Base-by-base conservation (phyloP, 2,113 vertebrate genomes). In the Agapornis roseicollis region DNA sequence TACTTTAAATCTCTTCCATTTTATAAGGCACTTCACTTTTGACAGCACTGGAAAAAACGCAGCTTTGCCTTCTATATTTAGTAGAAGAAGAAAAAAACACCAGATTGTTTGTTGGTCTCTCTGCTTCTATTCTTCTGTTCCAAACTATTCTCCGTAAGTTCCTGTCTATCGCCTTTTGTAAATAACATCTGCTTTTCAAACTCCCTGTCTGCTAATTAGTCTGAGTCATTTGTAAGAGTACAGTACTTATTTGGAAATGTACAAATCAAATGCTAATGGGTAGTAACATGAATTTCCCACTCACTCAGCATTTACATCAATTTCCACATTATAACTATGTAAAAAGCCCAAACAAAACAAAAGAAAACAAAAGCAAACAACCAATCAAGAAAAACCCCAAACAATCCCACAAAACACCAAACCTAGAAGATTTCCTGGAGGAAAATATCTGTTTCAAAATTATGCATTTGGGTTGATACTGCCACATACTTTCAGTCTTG, bases 181-280 rank as follows among this genome's bases (percentile, higher is more conserved):
- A 96, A 97, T 97, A 97, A 96, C 95, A 97, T 95, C 94, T 97
- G 97, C 82, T 96, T 97, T 95, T 93, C 68, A 90, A 95, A 94
- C 74, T 96, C 83, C 69, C 50, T 70, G 60, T 95, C 93, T 94
- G 65, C 80, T 96, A 94, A 97, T 96, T 95, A 97, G 72, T 80
- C 83, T 73, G 80, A 86, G 85, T 92, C 4, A 0, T 85, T 95
- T 97, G 41, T 72, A 82, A 79, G 41, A 73, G 56, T 58, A 55
- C 28, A 63, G 65, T 44, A 86, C 39, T 91, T 92, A 86, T 78
- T 90, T 88, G 85, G 77, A 86, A 92, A 93, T 23, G 50, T 84
- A 95, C 69, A 94, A 94, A 93, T 95, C 91, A 96, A 89, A 80
- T 79, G 65, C 88, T 95, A 96, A 97, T 72, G 73, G 78, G 31